Conservation (phyloP, 2,797 vertebrate genomes). For the Gambelia wislizenii region DNA sequence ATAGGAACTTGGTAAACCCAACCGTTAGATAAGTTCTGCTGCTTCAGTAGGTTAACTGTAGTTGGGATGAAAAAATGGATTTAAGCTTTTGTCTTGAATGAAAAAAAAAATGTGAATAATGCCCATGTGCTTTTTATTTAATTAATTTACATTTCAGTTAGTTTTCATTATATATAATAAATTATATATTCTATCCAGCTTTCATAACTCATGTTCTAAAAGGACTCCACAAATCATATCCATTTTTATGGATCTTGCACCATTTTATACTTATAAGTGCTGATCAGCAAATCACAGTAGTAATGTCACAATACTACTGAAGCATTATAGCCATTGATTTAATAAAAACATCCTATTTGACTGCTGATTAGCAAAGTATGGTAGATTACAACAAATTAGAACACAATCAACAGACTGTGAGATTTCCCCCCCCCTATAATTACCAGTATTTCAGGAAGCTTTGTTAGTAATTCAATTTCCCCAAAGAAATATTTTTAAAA, state of each 20-base stretch:
- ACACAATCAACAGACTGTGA: neutral
- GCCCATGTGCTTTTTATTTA: conserved; percentile 55
- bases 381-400: neutral
- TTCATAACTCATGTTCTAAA: conserved; percentile 58
- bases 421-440: neutral
- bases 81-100: conserved; percentile 50
- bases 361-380: neutral
- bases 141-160: conserved; percentile 53
- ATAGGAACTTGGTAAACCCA: too few relatives aligned
- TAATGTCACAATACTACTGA: neutral
- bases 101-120: conserved; percentile 32
- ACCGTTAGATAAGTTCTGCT: too few relatives aligned
- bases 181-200: conserved; percentile 5
- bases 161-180: too few relatives aligned
- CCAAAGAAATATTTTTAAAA: neutral
- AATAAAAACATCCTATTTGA: neutral
- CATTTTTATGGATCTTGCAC: neutral
- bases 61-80: too few relatives aligned
- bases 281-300: neutral
- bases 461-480: neutral
- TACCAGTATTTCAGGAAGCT: neutral
- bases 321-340: neutral
- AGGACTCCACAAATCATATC: neutral
- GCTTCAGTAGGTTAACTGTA: too few relatives aligned
- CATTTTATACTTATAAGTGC: neutral